Conservation (phyloP, 2,888 invertebrate species). For the Chouioia cunea region DNA sequence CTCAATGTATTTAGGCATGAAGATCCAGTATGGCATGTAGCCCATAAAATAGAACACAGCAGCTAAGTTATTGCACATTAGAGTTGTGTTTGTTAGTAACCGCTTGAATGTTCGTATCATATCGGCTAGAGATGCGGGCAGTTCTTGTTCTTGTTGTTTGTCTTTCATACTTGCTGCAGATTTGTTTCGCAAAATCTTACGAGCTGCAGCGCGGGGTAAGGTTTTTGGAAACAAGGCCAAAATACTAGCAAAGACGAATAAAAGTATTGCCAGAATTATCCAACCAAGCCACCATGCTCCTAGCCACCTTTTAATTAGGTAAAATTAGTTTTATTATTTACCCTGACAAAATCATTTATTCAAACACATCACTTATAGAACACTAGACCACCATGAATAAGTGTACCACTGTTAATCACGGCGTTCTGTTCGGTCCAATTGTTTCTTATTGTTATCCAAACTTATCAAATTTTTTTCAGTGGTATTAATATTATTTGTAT, state of each 20-base stretch:
- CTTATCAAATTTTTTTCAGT: too few relatives aligned
- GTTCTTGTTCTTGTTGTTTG: slow-evolving; percentile 55
- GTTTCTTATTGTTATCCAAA: too few relatives aligned
- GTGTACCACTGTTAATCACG: too few relatives aligned
- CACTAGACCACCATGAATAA: too few relatives aligned
- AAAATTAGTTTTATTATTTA: too few relatives aligned
- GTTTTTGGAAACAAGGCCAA: slow-evolving; percentile 79
- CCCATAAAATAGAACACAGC: slow-evolving; percentile 81
- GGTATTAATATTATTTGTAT: too few relatives aligned
- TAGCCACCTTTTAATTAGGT: slow-evolving; percentile 73
- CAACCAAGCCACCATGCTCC: slow-evolving; percentile 89
- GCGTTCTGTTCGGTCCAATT: too few relatives aligned
- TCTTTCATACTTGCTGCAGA: slow-evolving; percentile 54
- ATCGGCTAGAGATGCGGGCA: slow-evolving; percentile 68
- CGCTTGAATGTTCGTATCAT: slow-evolving; percentile 76
- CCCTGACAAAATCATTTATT: too few relatives aligned
- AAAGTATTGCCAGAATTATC: slow-evolving; percentile 74
- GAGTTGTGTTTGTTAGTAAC: slow-evolving; percentile 75
- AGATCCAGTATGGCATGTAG: slow-evolving; percentile 83
- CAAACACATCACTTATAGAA: too few relatives aligned
- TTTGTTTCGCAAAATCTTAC: slow-evolving; percentile 68
- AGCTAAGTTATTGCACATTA: slow-evolving; percentile 81
- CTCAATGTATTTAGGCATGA: slow-evolving; percentile 87
- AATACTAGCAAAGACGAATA: slow-evolving; percentile 74
- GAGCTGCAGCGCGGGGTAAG: slow-evolving; percentile 75